phyloP scores from a whole-genome alignment of 2,113 vertebrate genomes.

The Eira barbara region DNA sequence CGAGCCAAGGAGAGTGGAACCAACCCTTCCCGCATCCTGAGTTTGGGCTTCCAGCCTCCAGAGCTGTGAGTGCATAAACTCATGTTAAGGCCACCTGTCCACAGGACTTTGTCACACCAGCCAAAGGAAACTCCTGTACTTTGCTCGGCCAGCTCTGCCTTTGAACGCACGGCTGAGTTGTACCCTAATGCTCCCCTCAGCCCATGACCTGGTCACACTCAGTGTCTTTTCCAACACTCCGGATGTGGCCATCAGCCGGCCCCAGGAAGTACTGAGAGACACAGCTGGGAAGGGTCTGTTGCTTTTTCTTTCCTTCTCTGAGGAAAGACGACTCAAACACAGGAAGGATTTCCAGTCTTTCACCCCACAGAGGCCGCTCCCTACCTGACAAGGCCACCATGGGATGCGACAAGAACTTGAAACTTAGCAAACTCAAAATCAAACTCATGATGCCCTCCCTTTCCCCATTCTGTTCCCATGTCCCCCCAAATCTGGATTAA shows the following conservation, averaged over 20 bases:
- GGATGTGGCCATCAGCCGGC: accelerated
- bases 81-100: background rate
- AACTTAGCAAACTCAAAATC: background rate
- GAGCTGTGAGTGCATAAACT: background rate
- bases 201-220: too few species aligned
- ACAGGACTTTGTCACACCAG: background rate
- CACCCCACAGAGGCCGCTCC: background rate
- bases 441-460: background rate
- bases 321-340: background rate
- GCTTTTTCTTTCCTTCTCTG: too few species aligned
- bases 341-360: background rate
- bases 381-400: too few species aligned
- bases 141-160: background rate
- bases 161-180: background rate
- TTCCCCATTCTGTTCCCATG: accelerated
- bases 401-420: accelerated
- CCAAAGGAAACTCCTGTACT: background rate
- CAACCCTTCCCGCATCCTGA: background rate
- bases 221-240: background rate
- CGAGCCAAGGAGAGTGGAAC: background rate
- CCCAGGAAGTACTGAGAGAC: accelerated
- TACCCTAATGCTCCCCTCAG: background rate
- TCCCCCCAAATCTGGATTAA: background rate
- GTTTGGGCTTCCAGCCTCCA: background rate
- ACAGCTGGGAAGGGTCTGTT: background rate